phyloP scores from a whole-genome alignment of 2,113 vertebrate genomes.

The Orycteropus afer region DNA sequence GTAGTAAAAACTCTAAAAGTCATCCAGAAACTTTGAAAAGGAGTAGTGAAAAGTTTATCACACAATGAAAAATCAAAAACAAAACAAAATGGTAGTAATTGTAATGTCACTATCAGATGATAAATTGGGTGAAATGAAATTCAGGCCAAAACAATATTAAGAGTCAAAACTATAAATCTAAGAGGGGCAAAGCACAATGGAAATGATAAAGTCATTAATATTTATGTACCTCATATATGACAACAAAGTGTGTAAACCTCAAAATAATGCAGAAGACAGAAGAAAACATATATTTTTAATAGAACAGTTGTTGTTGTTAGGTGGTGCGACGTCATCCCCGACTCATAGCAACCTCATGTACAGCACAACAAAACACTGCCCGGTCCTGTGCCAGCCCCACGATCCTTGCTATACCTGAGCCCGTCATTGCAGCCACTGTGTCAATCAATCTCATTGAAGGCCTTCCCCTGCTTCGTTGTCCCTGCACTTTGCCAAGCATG shows the following conservation, averaged over 20 bases:
- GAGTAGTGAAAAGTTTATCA: not conserved
- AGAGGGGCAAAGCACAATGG: not conserved
- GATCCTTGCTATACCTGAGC: too few species aligned
- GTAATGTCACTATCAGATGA: not conserved
- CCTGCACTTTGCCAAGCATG: too few species aligned
- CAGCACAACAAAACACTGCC: too few species aligned
- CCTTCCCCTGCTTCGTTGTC: too few species aligned
- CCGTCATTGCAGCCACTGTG: too few species aligned
- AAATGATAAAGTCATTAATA: not conserved
- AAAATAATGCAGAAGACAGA: conserved; percentile 7
- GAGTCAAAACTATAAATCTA: not conserved
- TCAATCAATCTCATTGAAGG: too few species aligned
- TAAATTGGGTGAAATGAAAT: not conserved
- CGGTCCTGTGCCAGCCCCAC: too few species aligned
- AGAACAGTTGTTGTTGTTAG: too few species aligned
- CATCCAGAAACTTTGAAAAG: not conserved
- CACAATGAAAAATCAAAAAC: not conserved
- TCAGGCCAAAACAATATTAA: not conserved
- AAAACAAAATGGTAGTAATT: not conserved
- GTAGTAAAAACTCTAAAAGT: not conserved
- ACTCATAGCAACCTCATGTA: too few species aligned
- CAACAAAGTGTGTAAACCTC: not conserved
- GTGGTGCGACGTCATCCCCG: too few species aligned
- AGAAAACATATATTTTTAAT: not conserved
- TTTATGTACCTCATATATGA: not conserved